phyloP scores from a whole-genome alignment of 2,113 vertebrate genomes.

The Meles meles region DNA sequence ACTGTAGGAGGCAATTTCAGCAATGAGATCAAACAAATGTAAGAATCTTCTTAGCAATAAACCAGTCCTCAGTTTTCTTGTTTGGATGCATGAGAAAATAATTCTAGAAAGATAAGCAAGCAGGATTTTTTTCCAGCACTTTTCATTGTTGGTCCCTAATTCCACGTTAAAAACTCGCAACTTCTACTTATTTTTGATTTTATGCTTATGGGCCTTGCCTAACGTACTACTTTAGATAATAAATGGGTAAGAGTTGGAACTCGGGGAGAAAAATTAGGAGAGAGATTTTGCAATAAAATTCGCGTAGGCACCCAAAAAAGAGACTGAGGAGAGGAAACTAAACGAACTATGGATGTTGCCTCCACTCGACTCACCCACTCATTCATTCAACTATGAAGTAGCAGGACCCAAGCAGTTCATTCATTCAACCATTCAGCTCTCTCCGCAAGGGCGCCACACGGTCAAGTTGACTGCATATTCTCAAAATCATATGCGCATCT shows the following conservation, averaged over 20 bases:
- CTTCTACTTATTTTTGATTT: constrained; percentile 34
- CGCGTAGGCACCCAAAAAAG: neutral
- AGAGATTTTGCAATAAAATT: constrained; percentile 10
- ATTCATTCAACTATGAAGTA: neutral
- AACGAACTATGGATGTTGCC: neutral
- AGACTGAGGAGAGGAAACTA: neutral
- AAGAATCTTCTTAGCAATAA: constrained; percentile 24
- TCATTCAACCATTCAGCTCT: neutral
- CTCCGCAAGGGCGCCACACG: neutral
- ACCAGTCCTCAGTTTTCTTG: constrained; percentile 20
- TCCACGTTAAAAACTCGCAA: constrained; percentile 27
- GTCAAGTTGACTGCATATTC: neutral
- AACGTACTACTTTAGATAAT: constrained; percentile 40
- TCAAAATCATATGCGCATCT: neutral
- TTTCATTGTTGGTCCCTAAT: neutral
- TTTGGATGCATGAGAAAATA: constrained; percentile 37
- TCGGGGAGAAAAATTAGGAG: neutral
- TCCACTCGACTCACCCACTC: neutral
- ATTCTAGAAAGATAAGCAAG: constrained; percentile 38
- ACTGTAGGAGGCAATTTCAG: neutral
- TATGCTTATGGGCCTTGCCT: neutral
- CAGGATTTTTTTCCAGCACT: constrained; percentile 5
- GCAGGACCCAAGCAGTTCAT: neutral
- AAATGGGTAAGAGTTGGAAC: constrained; percentile 22
- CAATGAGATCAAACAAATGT: constrained; percentile 28